Percentiles rank a stretch among this genome's conserved stretches.
Evolutionary conservation across 2,888 invertebrate genomes (phyloP).

Genomic region (Acleris holmiana): DNA sequence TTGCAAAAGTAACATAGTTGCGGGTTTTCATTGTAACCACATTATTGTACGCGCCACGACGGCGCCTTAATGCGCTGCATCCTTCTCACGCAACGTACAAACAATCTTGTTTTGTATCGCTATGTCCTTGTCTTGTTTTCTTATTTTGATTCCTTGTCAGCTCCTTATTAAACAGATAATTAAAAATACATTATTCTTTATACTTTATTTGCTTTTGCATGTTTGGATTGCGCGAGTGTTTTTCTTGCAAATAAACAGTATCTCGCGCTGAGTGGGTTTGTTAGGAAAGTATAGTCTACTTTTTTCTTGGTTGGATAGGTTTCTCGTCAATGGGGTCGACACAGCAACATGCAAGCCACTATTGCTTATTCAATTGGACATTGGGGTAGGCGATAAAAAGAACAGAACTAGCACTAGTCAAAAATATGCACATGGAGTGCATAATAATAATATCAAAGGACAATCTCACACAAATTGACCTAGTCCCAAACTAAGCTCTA

Average conservation of each 20-base stretch:
- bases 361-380: too few relatives aligned
- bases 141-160: neutral
- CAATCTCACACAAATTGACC: too few relatives aligned
- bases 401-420: too few relatives aligned
- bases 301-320: slow-evolving; percentile 18
- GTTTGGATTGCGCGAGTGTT: neutral
- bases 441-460: too few relatives aligned
- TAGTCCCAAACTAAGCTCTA: too few relatives aligned
- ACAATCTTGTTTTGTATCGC: neutral
- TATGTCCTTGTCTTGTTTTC: slow-evolving; percentile 6
- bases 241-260: slow-evolving; percentile 5
- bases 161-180: too few relatives aligned
- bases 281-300: slow-evolving; percentile 27
- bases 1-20: slow-evolving; percentile 7
- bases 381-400: too few relatives aligned
- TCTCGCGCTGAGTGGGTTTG: slow-evolving; percentile 2
- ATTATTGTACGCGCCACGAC: slow-evolving; percentile 8
- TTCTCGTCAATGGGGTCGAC: slow-evolving; percentile 14
- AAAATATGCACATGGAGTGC: too few relatives aligned
- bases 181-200: neutral
- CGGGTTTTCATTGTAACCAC: slow-evolving; percentile 7
- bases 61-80: slow-evolving; percentile 11
- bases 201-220: neutral
- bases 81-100: slow-evolving; percentile 6
- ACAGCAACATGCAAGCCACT: too few relatives aligned